These are phyloP conservation scores for Athetis lepigone DNA, from an alignment of 2,888 invertebrate genomes.

Conservation along the genomic window DNA sequence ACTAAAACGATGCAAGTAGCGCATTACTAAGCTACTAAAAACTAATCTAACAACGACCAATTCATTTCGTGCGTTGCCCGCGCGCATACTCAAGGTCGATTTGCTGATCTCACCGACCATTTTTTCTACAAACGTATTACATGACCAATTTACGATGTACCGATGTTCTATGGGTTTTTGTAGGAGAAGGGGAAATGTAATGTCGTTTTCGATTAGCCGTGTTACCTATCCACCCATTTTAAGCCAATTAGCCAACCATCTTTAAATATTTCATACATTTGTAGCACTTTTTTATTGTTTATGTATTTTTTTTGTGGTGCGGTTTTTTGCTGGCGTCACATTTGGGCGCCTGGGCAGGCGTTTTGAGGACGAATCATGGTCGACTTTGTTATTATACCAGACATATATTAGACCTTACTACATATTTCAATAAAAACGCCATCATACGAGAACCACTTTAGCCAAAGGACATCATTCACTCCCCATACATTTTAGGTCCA, in stretches of 20 bases:
- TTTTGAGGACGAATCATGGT: constrained; percentile 68
- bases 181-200: constrained; percentile 39
- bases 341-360: constrained; percentile 76
- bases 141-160: constrained; percentile 71
- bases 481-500: too few species aligned
- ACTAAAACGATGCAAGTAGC: constrained; percentile 11
- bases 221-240: constrained; percentile 68
- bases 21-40: constrained; percentile 8
- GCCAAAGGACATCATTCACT: too few species aligned
- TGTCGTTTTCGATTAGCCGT: constrained; percentile 59
- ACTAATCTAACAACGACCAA: constrained; percentile 72
- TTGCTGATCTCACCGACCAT: constrained; percentile 85
- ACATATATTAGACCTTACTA: constrained; percentile 22
- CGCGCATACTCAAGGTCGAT: constrained; percentile 80
- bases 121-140: constrained; percentile 80
- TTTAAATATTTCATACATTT: constrained; percentile 81
- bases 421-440: too few species aligned
- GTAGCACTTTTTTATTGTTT: constrained; percentile 62
- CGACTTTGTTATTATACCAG: constrained; percentile 49
- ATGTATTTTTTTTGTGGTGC: constrained; percentile 64
- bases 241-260: constrained; percentile 70
- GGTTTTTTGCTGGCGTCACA: constrained; percentile 78
- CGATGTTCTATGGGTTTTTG: constrained; percentile 49
- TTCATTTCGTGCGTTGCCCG: constrained; percentile 73
- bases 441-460: too few species aligned